Conservation (phyloP, 2,888 invertebrate species). For the Papilio demoleus region DNA sequence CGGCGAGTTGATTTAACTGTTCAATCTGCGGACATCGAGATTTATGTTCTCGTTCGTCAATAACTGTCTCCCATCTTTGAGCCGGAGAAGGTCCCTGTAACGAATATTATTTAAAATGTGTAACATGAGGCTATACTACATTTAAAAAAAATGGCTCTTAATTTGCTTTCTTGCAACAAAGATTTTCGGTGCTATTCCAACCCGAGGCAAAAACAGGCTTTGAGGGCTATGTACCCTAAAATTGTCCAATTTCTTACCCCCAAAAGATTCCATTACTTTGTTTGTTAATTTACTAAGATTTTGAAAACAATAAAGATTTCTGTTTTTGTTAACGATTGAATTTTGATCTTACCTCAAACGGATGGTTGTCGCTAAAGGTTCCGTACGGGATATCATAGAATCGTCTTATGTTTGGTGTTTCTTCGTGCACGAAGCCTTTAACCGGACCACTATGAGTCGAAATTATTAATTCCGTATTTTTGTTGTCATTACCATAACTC, state of each 20-base stretch:
- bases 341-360: slow-evolving; percentile 57
- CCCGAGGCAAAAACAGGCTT: no score
- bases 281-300: no score
- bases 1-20: slow-evolving; percentile 49
- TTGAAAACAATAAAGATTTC: no score
- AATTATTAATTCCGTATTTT: slow-evolving; percentile 41
- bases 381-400: slow-evolving; percentile 71
- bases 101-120: not conserved
- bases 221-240: no score
- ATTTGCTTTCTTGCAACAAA: no score
- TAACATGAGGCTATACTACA: no score
- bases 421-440: slow-evolving; percentile 52
- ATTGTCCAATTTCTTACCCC: no score
- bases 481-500: not conserved
- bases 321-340: no score
- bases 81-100: slow-evolving; percentile 60
- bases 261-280: no score
- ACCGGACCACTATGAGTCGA: slow-evolving; percentile 59
- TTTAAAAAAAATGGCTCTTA: no score
- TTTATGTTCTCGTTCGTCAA: slow-evolving; percentile 52
- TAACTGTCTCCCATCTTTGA: slow-evolving; percentile 49
- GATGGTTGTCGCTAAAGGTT: slow-evolving; percentile 45
- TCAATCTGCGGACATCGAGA: slow-evolving; percentile 64
- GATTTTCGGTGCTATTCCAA: no score
- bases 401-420: slow-evolving; percentile 51